phyloP scores from a whole-genome alignment of 2,888 invertebrate species.

The Caenorhabditis sp. region DNA sequence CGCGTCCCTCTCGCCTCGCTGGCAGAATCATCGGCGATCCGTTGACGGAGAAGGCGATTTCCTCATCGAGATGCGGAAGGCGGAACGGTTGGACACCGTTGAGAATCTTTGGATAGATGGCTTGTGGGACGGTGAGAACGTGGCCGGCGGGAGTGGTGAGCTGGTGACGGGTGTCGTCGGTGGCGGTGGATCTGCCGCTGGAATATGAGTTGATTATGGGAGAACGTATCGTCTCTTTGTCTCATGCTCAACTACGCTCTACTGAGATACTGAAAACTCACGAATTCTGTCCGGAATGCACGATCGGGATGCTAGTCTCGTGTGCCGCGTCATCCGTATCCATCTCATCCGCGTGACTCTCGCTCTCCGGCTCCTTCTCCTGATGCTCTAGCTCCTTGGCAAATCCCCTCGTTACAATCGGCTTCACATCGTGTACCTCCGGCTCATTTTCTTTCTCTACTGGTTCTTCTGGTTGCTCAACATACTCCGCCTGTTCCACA shows the following conservation, averaged over 20 bases:
- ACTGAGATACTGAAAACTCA: constrained; percentile 30
- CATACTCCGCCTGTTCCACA: no score
- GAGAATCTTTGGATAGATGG: constrained; percentile 22
- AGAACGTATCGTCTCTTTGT: no score
- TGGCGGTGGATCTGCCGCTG: constrained; percentile 44
- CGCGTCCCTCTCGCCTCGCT: not conserved
- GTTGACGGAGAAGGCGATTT: constrained; percentile 48
- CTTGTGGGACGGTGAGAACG: constrained; percentile 22
- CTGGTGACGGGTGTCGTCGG: constrained; percentile 22
- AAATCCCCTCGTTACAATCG: no score
- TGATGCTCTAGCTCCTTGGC: not conserved
- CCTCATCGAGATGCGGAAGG: constrained; percentile 9
- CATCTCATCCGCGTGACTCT: not conserved
- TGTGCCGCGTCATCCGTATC: constrained; percentile 48
- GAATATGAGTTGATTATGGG: not conserved
- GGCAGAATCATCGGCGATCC: constrained; percentile 36
- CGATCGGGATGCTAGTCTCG: constrained; percentile 54
- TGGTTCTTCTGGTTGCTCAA: no score
- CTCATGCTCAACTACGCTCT: no score
- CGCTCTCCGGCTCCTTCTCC: constrained; percentile 10
- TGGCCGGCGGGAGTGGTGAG: constrained; percentile 39
- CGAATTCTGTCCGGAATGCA: constrained; percentile 35
- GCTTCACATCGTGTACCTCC: no score
- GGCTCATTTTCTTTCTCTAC: no score
- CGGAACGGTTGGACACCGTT: constrained; percentile 22